A percentile compares a stretch with the other conserved stretches of the same genome.
phyloP scores from a whole-genome alignment of 2,113 vertebrate species.

The Etheostoma cragini region DNA sequence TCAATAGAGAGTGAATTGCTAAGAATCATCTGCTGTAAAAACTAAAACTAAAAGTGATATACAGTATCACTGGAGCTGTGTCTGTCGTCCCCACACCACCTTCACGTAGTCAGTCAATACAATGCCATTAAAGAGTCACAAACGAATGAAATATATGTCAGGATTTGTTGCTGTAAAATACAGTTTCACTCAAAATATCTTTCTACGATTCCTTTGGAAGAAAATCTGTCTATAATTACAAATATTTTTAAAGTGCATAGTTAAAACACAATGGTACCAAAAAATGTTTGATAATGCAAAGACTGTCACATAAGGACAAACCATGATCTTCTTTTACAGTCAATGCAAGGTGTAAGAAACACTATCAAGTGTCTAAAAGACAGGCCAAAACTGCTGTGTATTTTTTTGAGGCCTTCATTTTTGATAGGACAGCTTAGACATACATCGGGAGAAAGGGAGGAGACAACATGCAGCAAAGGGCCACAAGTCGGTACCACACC shows the following conservation, averaged over 20 bases:
- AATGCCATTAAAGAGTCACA: neutral
- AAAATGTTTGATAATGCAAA: constrained; percentile 16
- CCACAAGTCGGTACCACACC: too few relatives aligned
- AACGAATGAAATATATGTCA: neutral
- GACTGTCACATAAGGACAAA: constrained; percentile 1
- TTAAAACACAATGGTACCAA: neutral
- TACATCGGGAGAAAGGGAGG: too few relatives aligned
- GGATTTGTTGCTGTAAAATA: neutral
- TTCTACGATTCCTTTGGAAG: neutral
- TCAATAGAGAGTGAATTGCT: neutral
- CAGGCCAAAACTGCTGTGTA: neutral
- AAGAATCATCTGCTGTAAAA: neutral
- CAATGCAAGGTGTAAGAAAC: neutral
- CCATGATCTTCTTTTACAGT: constrained; percentile 10
- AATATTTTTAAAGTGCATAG: neutral
- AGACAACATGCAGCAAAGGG: too few relatives aligned
- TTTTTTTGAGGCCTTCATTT: too few relatives aligned
- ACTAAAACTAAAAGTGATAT: neutral
- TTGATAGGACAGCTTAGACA: too few relatives aligned
- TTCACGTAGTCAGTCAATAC: neutral
- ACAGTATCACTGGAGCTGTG: neutral
- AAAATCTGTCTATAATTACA: neutral
- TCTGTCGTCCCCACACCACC: neutral
- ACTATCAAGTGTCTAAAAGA: neutral
- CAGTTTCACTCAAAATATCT: neutral